Percentiles rank a stretch among this genome's conserved stretches.
These are phyloP conservation scores for Caenorhabditis zanzibari DNA, from an alignment of 2,888 invertebrate genomes.

Conservation along the genomic window DNA sequence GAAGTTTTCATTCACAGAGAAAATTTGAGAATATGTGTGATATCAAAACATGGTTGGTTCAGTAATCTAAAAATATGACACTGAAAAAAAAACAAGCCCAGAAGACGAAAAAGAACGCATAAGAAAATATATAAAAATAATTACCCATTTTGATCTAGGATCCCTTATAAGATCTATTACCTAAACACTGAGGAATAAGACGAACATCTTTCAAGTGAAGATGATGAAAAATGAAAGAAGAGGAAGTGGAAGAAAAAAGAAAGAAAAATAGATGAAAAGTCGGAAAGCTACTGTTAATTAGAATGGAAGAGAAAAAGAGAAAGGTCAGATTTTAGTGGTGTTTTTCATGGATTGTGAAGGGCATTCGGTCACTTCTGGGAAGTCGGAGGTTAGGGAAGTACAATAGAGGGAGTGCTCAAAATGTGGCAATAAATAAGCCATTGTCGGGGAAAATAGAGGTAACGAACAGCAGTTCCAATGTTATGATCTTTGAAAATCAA, in stretches of 20 bases:
- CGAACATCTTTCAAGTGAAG: constrained; percentile 20
- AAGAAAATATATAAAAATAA: background rate
- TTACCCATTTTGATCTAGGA: constrained; percentile 3
- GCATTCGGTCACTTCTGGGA: too few species aligned
- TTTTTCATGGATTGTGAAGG: too few species aligned
- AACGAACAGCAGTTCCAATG: too few species aligned
- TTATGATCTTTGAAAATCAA: too few species aligned
- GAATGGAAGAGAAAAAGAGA: constrained; percentile 18
- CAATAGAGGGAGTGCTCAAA: too few species aligned
- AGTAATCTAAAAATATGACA: background rate
- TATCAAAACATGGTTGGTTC: background rate
- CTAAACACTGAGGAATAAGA: background rate
- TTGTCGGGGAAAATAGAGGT: too few species aligned
- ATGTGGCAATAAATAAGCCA: too few species aligned
- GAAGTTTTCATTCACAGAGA: background rate
- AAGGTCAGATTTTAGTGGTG: background rate
- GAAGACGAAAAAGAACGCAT: background rate
- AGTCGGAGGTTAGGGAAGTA: too few species aligned
- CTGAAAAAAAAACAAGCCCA: background rate
- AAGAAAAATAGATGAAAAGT: background rate
- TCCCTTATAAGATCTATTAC: constrained; percentile 6
- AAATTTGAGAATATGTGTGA: too few species aligned
- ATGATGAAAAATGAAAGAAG: constrained; percentile 16
- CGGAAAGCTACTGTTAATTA: constrained; percentile 43
- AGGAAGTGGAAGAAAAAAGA: constrained; percentile 27